Conservation (phyloP, 2,888 invertebrate species). For the Belgica antarctica region DNA sequence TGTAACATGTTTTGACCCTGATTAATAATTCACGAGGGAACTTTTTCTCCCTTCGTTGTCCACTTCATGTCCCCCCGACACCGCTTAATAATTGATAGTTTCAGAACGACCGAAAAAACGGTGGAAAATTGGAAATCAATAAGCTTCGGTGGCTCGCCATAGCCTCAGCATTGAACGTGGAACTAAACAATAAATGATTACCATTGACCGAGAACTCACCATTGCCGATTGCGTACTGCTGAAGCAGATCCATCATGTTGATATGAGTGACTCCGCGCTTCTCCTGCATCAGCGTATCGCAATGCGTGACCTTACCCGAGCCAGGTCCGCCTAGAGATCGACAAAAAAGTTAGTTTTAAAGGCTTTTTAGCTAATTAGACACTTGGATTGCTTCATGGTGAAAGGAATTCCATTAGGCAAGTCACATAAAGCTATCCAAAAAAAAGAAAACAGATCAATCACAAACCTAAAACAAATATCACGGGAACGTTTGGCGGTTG, state of each 20-base stretch:
- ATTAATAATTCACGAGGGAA: constrained; percentile 22
- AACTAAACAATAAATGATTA: no score
- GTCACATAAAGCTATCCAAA: no score
- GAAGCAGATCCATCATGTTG: constrained; percentile 87
- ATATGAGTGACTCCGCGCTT: constrained; percentile 80
- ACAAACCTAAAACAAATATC: constrained; percentile 79
- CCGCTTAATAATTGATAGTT: constrained; percentile 37
- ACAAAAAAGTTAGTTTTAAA: neutral
- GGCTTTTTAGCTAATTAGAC: neutral
- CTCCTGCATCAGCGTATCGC: constrained; percentile 86
- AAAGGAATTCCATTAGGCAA: no score
- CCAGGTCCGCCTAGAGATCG: constrained; percentile 79
- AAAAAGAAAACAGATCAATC: neutral
- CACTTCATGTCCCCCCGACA: constrained; percentile 31
- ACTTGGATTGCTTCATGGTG: no score
- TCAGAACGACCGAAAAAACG: no score
- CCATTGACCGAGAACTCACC: constrained; percentile 58
- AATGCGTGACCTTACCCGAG: constrained; percentile 97
- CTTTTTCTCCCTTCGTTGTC: constrained; percentile 7
- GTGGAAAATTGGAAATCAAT: constrained; percentile 39
- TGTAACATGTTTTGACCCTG: constrained; percentile 34
- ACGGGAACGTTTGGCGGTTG: constrained; percentile 84
- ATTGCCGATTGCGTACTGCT: constrained; percentile 85
- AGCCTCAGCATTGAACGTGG: neutral
- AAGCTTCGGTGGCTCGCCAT: neutral